phyloP scores from a whole-genome alignment of 2,888 invertebrate genomes.

The Globia sparganii region DNA sequence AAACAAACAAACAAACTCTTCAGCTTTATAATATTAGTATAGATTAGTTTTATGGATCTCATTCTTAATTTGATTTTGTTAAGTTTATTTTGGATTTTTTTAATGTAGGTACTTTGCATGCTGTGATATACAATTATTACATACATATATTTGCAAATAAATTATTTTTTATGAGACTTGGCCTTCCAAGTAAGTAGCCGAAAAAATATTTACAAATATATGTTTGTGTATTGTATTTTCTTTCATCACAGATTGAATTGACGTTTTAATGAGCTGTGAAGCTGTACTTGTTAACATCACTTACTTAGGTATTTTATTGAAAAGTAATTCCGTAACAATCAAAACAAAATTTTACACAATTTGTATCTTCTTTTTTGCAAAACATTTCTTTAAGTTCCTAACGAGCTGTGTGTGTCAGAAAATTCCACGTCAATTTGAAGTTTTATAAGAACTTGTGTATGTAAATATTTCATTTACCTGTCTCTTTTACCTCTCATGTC shows the following conservation, averaged over 20 bases:
- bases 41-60: not conserved
- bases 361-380: constrained; percentile 40
- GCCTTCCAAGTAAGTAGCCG: not conserved
- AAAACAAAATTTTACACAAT: constrained; percentile 32
- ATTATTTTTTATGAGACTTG: not conserved
- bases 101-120: no score
- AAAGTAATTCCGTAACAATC: constrained; percentile 46
- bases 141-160: not conserved
- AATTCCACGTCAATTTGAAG: constrained; percentile 32
- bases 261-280: constrained; percentile 36
- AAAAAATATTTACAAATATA: not conserved
- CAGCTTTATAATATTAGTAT: no score
- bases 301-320: not conserved
- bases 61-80: not conserved
- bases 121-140: no score
- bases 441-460: constrained; percentile 27
- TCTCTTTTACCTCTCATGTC: not conserved
- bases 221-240: not conserved
- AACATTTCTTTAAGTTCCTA: constrained; percentile 41
- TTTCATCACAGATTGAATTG: not conserved
- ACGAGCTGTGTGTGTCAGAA: constrained; percentile 36
- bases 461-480: not conserved
- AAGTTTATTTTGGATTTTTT: not conserved
- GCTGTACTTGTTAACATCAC: not conserved
- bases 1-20: no score